Base-by-base conservation (phyloP, 2,888 invertebrate genomes). In the Eupeodes luniger region DNA sequence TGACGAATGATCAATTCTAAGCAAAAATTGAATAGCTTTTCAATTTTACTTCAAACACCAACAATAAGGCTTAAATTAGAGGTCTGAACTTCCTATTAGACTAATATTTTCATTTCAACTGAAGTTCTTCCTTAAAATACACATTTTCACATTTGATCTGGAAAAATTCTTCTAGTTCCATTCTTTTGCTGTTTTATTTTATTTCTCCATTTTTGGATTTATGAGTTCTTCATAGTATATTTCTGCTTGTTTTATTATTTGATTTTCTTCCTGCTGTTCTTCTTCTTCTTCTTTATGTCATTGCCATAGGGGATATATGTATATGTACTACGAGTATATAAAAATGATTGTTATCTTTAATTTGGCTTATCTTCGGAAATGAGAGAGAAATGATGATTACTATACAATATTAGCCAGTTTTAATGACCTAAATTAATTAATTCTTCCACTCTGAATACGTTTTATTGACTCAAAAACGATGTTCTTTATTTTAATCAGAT, bases 351-450 rank as follows among this genome's bases (percentile, higher is more conserved):
- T 85, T 85, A 85, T 85, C 81, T 67, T 66, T 74, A 85, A 85
- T 77, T 81, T 74, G 61, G 85, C 81, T 85, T 85, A 85, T 80
- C 80, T 75, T 47, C 51, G 5, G 27, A 64, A 78, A 75, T 66
- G 59, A 70, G 78, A 75, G 49, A 51, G 16, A 64, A 70, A 67
- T 76, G 85, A 81, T 77, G 77, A 62, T 34, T 62, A 51, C 14
- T 55, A 19, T 55, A 62, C 76, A 78, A 81, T 85, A 81, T 81
- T 81, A 85, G 85, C 72, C 77, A 59, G 66, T 85, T 85, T 81
- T 77, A 85, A 85, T 85, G 85, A 85, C 72, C 81, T 66, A 72
- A 55, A 85, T 78, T 85, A 85, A 81, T 81, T 81, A 55, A 59
- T 76, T 81, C 57, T 76, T 81, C 57, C 64, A 64, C 57, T 74